These are phyloP conservation scores for Mugil cephalus DNA, from an alignment of 2,113 vertebrate species.

Conservation along the genomic window DNA sequence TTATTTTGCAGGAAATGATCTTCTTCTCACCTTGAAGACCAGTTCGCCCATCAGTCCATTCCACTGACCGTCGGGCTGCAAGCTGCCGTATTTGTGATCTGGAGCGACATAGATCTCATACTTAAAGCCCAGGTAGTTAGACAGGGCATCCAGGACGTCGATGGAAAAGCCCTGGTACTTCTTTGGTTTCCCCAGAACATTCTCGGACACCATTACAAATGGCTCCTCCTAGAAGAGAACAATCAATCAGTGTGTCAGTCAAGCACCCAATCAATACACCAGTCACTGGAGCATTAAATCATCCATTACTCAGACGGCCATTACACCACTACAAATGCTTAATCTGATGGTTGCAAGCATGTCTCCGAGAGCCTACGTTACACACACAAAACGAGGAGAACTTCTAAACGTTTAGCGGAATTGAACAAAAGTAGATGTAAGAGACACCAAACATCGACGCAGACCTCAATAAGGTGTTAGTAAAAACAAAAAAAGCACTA, in stretches of 20 bases:
- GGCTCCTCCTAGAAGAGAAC: constrained; percentile 92
- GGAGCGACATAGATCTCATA: constrained; percentile 98
- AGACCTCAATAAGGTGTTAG: too few species aligned
- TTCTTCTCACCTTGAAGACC: constrained; percentile 92
- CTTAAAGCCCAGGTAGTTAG: constrained; percentile 97
- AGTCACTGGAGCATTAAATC: constrained; percentile 57
- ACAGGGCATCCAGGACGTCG: constrained; percentile 95
- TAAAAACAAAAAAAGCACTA: neutral
- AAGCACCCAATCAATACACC: constrained; percentile 35
- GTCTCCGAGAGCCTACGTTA: neutral
- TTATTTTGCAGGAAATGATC: neutral
- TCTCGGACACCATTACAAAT: constrained; percentile 99
- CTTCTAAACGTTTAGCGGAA: too few species aligned
- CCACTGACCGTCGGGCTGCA: constrained; percentile 95
- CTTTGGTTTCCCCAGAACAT: constrained; percentile 97
- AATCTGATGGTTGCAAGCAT: neutral
- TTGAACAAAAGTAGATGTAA: too few species aligned
- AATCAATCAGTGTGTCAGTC: constrained; percentile 45
- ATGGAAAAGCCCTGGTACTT: constrained; percentile 98
- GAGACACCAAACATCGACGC: too few species aligned
- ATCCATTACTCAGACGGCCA: constrained; percentile 44
- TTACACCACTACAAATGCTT: constrained; percentile 17
- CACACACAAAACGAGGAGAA: neutral
- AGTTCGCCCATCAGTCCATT: constrained; percentile 97
- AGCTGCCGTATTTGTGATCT: constrained; percentile 96